Evolutionary conservation across 2,797 vertebrate genomes (phyloP), one percentile per base, ranked within the genome.

Genomic region (Phyllotis vaccarum): DNA sequence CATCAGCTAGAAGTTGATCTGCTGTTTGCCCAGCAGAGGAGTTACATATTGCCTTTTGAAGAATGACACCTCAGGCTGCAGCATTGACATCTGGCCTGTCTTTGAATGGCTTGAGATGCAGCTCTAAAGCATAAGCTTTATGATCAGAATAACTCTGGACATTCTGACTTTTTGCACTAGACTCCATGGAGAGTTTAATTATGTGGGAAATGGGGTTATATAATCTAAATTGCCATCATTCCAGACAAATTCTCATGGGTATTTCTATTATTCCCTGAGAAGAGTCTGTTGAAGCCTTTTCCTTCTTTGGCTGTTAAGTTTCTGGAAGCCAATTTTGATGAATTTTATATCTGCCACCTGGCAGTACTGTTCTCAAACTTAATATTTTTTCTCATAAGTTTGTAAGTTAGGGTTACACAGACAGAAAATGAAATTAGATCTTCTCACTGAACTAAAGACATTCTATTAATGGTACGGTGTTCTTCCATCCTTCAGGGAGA

Each of bases 271-370:
- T 94, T 97, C 46, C 76, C 81, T 40, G 70, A 90, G 75, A 96
- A 92, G 95, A 96, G 90, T 90, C 87, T 82, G 76, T 76, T 75
- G 60, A 95, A 95, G 89, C 80, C 68, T 81, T 94, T 95, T 43
- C 40, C 58, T 95, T 89, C 96, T 95, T 94, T 93, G 89, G 87
- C 89, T 95, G 75, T 96, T 96, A 92, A 97, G 95, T 93, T 96
- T 90, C 94, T 86, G 82, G 96, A 98, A 98, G 95, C 95, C 96
- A 97, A 31, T 96, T 97, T 97, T 98, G 96, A 97, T 98, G 97
- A 97, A 37, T 97, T 97, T 98, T 97, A 93, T 97, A 97, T 95
- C 95, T 98, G 89, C 40, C 46, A 93, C 81, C 94, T 96, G 90
- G 91, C 49, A 92, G 74, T 78, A 76, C 56, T 95, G 70, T 95